Conservation (phyloP, 1,140 invertebrate species). For the Amyelois transitella region DNA sequence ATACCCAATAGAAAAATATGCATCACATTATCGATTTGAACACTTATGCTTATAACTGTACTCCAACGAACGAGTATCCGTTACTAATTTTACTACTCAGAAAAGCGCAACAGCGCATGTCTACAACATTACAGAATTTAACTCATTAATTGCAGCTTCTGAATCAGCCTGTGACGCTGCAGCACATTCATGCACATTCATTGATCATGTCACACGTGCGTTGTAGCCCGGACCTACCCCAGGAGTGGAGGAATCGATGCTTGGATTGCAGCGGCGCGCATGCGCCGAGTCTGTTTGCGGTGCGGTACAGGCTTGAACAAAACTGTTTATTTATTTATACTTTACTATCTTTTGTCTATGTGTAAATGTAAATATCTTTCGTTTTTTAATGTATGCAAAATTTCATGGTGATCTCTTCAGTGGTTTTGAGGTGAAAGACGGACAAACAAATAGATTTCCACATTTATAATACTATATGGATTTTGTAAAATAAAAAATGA, state of each 20-base stretch:
- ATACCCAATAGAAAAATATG: no score
- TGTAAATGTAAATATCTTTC: no score
- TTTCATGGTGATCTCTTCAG: no score
- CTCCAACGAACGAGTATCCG: no score
- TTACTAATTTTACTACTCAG: no score
- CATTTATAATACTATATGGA: no score
- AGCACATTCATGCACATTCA: slow-evolving; percentile 28
- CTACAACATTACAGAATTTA: neutral
- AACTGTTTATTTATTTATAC: slow-evolving; percentile 16
- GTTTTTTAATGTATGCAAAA: no score
- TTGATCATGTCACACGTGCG: slow-evolving; percentile 28
- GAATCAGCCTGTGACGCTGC: neutral
- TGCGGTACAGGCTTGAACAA: slow-evolving; percentile 25
- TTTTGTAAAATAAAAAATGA: no score
- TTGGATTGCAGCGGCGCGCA: slow-evolving; percentile 47
- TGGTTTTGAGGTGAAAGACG: no score
- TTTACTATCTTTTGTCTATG: neutral
- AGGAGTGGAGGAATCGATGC: slow-evolving; percentile 61
- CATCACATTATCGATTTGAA: no score
- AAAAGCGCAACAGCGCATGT: neutral
- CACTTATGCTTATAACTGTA: no score
- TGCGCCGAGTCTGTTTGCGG: slow-evolving; percentile 21
- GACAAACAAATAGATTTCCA: no score
- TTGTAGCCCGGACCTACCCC: slow-evolving; percentile 50
- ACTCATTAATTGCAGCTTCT: neutral